phyloP scores from a whole-genome alignment of 2,113 vertebrate species.

The Irena cyanogastra region DNA sequence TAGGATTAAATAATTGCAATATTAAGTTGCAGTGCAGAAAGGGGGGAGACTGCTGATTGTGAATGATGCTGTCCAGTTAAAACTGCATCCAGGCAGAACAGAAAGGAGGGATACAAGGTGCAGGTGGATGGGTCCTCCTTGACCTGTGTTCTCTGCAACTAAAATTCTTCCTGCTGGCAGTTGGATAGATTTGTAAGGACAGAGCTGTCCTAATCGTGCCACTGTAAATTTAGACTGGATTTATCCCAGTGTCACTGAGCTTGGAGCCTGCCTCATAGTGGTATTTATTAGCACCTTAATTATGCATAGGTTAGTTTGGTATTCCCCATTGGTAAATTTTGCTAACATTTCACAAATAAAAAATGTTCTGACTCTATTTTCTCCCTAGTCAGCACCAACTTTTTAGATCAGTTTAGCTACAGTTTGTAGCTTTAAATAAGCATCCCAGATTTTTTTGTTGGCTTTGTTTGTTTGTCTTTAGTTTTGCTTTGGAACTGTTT shows the following conservation, averaged over 20 bases:
- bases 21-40: neutral
- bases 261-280: neutral
- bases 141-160: neutral
- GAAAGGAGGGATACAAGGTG: neutral
- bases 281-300: neutral
- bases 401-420: neutral
- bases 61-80: neutral
- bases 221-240: neutral
- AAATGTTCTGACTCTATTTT: neutral
- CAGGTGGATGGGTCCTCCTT: neutral
- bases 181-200: neutral
- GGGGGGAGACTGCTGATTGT: neutral
- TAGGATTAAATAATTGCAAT: neutral
- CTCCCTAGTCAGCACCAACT: neutral
- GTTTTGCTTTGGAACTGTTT: neutral
- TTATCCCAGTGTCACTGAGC: neutral
- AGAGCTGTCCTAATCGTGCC: neutral
- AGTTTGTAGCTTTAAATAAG: neutral
- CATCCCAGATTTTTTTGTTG: neutral
- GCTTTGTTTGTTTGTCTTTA: neutral
- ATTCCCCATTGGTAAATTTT: neutral
- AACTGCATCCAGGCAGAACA: neutral
- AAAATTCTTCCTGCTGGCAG: neutral
- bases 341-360: neutral
- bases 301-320: neutral